Base-by-base conservation (phyloP, 1,140 invertebrate species). In the Drosophila pallidifrons region DNA sequence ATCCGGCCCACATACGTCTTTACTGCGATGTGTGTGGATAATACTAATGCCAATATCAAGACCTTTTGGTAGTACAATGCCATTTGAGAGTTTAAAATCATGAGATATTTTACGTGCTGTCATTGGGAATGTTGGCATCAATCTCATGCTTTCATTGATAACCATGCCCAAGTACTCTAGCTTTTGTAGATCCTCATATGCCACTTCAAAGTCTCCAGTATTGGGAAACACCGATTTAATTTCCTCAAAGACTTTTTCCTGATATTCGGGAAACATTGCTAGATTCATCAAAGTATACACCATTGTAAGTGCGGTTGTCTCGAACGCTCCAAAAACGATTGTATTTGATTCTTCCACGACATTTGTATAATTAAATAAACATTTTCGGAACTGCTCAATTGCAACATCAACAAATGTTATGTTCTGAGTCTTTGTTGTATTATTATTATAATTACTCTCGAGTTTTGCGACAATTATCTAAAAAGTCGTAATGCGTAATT, bases 141-240 rank as follows among this genome's bases (percentile, higher is more conserved):
- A 46, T 77, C 95, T 92, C 57, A 96, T 69, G 7, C 94, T 93
- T 91, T 96, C 95, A 76, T 95, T 95, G 3, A 96, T 93, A 1
- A 94, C 94, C 63, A 94, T 93, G 66, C 95, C 95, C 16, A 95
- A 92, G 76, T 96, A 95, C 45, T 93, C 94, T 94, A 97, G 94
- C 55, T 94, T 79, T 16, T 93, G 80, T 1, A 95, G 68, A 60
- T 95, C 94, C 5, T 94, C 92, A 67, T 93, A 93, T 5, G 93
- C 94, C 0, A 93, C 90, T 38, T 93, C 82, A 28, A 91, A 79
- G 58, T 93, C 79, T 10, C 68, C 82, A 35, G 87, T 71, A 1
- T 73, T 10, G 11, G 93, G 94, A 82, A 95, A 95, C 4, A 96
- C 93, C 28, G 85, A 47, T 57, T 93, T 89, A 35, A 96, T 75